Evolutionary conservation across 2,888 invertebrate genomes (phyloP), one percentile per base, ranked within the genome.

Genomic region (Eurytoma adleriae): DNA sequence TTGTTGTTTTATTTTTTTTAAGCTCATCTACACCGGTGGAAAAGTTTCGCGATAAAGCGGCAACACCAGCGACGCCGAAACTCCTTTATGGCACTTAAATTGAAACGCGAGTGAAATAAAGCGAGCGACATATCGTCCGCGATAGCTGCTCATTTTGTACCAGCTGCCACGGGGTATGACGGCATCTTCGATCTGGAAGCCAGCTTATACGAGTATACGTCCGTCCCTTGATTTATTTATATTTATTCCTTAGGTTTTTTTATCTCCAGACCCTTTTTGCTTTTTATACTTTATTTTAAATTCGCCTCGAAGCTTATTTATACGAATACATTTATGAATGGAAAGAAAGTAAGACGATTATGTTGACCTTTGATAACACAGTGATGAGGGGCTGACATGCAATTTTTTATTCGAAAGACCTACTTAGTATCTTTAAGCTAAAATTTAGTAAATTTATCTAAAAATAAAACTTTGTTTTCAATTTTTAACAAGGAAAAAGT

Each of bases 81-180:
- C 85, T 84, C 85, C 85, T 85, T 84, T 82, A 80, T 80, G 83
- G 83, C 78, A 76, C 84, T 83, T 85, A 85, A 86, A 86, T 86
- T 86, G 86, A 87, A 87, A 86, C 84, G 83, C 77, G 78, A 78
- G 81, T 82, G 85, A 84, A 86, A 85, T 84, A 83, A 84, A 87
- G 79, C 83, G 79, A 73, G 56, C 73, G 56, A 69, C 62, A 72
- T 76, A 77, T 68, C 72, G 27, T 54, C 10, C 64, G 27, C 56
- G 40, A 56, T 30, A 54, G 24, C 18, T 20, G 72, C 73, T 80
- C 72, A 77, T 68, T 77, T 69, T 69, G 61, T 73, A 77, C 67
- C 69, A 62, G 61, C 56, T 24, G 56, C 67, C 50, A 40, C 40
- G 16, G 62, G n/a, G 30, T 30, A 30, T 12, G 7, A 27, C 27